These are phyloP conservation scores for Wiebesia pumilae DNA, from an alignment of 1,140 invertebrate species.

Conservation along the genomic window DNA sequence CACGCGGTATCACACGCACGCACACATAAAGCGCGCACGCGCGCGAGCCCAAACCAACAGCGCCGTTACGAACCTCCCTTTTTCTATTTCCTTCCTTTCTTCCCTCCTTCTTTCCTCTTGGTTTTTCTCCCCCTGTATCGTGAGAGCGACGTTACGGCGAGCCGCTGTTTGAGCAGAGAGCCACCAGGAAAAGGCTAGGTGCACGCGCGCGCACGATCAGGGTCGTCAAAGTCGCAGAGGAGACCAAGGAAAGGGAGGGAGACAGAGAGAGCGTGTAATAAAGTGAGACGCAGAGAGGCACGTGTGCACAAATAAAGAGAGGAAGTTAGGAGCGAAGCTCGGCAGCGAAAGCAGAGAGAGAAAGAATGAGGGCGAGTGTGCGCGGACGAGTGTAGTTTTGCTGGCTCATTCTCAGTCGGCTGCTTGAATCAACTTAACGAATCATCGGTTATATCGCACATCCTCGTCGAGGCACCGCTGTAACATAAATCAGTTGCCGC, in stretches of 20 bases:
- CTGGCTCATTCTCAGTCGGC: neutral
- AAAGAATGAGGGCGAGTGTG: neutral
- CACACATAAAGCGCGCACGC: neutral
- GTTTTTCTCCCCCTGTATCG: neutral
- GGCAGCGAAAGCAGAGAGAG: neutral
- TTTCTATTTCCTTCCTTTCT: neutral
- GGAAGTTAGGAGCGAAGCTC: neutral
- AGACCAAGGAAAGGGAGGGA: neutral
- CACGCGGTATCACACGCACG: neutral
- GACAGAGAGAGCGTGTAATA: neutral
- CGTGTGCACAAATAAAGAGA: neutral
- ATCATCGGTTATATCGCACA: neutral
- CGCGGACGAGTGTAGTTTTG: neutral
- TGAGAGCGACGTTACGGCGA: neutral
- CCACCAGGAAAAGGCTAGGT: constrained; percentile 39
- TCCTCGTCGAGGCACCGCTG: neutral
- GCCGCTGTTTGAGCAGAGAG: constrained; percentile 8
- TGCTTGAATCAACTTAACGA: neutral
- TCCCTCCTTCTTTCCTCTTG: neutral
- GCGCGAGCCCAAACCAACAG: neutral
- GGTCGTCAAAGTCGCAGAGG: neutral
- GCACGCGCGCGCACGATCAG: neutral
- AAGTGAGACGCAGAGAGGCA: neutral
- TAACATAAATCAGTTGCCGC: neutral
- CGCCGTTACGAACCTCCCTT: neutral